Conservation (phyloP, 2,113 vertebrate genomes). For the Motacilla alba region DNA sequence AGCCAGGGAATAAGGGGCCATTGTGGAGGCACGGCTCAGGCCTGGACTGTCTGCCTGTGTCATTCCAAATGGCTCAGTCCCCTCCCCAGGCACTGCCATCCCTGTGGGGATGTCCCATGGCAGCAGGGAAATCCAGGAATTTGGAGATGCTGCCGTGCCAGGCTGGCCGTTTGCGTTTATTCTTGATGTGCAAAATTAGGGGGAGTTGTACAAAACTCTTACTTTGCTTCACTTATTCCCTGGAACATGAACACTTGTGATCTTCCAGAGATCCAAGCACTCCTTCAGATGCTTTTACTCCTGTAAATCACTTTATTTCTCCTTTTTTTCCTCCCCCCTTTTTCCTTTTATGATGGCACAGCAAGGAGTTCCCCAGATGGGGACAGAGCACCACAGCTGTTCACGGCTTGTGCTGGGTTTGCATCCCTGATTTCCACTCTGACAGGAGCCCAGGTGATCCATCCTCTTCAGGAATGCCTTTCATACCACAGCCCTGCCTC, state of each 20-base stretch:
- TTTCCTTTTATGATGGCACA: background rate
- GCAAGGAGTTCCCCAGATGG: background rate
- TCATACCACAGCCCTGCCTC: background rate
- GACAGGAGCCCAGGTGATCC: background rate
- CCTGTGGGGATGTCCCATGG: background rate
- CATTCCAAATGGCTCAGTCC: background rate
- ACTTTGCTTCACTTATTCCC: background rate
- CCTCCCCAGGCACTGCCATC: background rate
- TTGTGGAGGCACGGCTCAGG: background rate
- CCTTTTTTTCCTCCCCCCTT: accelerated
- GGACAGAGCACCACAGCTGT: accelerated
- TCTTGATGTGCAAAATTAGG: background rate
- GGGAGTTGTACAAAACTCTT: background rate
- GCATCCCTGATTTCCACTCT: background rate
- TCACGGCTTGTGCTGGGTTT: accelerated
- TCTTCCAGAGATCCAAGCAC: background rate
- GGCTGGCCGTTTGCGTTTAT: background rate
- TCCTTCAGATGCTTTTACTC: background rate
- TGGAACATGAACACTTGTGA: background rate
- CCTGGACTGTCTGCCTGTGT: background rate
- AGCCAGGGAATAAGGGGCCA: background rate
- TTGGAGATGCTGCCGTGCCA: background rate
- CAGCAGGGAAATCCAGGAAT: background rate
- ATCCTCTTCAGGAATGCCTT: background rate
- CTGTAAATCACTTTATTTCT: background rate